phyloP scores from a whole-genome alignment of 2,797 vertebrate species.

The Hapalemur alaotrensis region DNA sequence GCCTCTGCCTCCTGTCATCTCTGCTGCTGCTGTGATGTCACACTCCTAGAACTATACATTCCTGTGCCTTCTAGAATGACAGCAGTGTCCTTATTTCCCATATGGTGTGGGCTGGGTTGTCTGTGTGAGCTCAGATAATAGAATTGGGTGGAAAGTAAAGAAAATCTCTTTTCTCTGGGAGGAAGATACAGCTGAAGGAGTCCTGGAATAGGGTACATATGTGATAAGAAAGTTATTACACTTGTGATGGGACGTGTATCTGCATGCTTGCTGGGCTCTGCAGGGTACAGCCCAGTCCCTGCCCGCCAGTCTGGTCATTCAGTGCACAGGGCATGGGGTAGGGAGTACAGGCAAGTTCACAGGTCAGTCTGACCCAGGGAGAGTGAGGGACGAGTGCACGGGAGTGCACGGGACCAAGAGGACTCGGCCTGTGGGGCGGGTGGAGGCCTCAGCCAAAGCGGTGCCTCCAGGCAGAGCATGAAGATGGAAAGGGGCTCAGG shows the following conservation, averaged over 20 bases:
- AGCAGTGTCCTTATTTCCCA: background rate
- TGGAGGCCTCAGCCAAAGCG: background rate
- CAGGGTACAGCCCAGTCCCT: background rate
- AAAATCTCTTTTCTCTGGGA: background rate
- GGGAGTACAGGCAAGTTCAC: background rate
- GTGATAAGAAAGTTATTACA: background rate
- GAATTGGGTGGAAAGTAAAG: background rate
- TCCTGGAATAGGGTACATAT: background rate
- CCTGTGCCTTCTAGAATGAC: background rate
- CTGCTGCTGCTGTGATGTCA: background rate
- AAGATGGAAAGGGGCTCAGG: background rate
- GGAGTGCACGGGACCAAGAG: background rate
- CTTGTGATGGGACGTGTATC: accelerated
- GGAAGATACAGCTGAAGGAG: background rate
- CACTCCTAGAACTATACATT: background rate
- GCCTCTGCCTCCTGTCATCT: background rate
- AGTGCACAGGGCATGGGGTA: too few relatives aligned
- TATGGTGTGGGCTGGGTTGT: background rate
- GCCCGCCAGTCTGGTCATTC: background rate
- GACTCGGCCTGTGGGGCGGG: accelerated
- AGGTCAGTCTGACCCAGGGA: accelerated
- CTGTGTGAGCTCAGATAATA: background rate
- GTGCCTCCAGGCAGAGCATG: background rate
- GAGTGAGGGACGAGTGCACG: background rate
- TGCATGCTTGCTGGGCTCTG: accelerated